These are phyloP conservation scores for Otocyon megalotis DNA, from an alignment of 2,113 vertebrate genomes.

Conservation along the genomic window DNA sequence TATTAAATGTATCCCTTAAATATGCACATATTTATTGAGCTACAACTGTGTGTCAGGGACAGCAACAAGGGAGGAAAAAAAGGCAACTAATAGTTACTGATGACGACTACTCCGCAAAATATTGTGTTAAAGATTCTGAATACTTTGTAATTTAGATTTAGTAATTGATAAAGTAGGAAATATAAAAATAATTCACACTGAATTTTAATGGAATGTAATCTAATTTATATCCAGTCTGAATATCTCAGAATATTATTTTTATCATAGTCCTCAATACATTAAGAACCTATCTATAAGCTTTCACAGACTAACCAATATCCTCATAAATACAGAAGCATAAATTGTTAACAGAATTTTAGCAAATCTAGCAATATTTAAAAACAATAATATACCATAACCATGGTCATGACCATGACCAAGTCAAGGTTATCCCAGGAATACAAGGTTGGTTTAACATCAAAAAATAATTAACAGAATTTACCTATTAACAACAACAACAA, in stretches of 20 bases:
- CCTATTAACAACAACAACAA: not conserved
- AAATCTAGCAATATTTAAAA: not conserved
- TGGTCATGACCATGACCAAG: not conserved
- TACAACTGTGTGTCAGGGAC: not conserved
- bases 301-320: not conserved
- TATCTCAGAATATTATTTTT: not conserved
- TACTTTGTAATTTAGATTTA: not conserved
- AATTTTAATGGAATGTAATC: conserved; percentile 3
- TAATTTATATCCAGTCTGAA: not conserved
- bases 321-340: not conserved
- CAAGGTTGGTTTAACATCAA: not conserved
- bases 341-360: not conserved
- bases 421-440: not conserved
- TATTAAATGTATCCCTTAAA: conserved; percentile 17
- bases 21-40: not conserved
- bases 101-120: not conserved
- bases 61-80: not conserved
- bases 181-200: not conserved
- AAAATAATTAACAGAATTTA: not conserved
- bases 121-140: not conserved
- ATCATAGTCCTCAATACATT: not conserved
- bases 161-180: not conserved
- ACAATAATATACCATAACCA: not conserved
- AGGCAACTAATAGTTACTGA: not conserved
- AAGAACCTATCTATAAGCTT: not conserved